These are phyloP conservation scores for Laupala kohalensis DNA, from an alignment of 1,140 invertebrate genomes.

Conservation along the genomic window DNA sequence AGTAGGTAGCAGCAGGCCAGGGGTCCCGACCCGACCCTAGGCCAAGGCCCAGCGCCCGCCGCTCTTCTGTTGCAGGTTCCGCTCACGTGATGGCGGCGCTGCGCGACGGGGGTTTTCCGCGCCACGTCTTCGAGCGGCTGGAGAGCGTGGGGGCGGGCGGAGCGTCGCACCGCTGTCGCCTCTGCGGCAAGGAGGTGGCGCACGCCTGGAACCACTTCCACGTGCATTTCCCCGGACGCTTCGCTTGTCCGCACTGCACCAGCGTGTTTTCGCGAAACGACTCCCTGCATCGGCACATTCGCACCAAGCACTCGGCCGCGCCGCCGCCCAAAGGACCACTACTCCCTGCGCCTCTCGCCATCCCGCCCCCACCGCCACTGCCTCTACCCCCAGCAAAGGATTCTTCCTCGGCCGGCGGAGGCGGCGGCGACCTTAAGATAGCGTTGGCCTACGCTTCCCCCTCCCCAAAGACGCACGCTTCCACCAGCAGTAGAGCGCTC, in stretches of 20 bases:
- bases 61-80: neutral
- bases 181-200: conserved; percentile 71
- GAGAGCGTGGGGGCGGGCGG: conserved; percentile 18
- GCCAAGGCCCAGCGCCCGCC: too few species aligned
- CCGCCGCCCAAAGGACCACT: neutral
- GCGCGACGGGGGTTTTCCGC: conserved; percentile 7
- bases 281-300: conserved; percentile 59
- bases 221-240: conserved; percentile 63
- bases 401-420: too few species aligned
- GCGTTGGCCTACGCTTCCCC: neutral
- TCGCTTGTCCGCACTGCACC: conserved; percentile 66
- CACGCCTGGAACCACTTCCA: conserved; percentile 78
- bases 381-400: too few species aligned
- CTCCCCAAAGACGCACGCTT: neutral
- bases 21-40: too few species aligned
- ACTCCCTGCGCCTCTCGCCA: neutral
- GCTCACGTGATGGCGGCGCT: neutral
- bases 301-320: conserved; percentile 53
- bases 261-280: conserved; percentile 75
- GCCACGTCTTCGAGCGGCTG: conserved; percentile 9
- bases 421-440: too few species aligned
- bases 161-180: conserved; percentile 59
- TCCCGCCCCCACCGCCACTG: neutral
- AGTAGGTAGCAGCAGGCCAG: too few species aligned
- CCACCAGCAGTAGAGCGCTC: too few species aligned